A percentile compares a stretch with the other conserved stretches of the same genome.
phyloP scores from a whole-genome alignment of 1,140 invertebrate genomes.

The Psilanteris sp. region DNA sequence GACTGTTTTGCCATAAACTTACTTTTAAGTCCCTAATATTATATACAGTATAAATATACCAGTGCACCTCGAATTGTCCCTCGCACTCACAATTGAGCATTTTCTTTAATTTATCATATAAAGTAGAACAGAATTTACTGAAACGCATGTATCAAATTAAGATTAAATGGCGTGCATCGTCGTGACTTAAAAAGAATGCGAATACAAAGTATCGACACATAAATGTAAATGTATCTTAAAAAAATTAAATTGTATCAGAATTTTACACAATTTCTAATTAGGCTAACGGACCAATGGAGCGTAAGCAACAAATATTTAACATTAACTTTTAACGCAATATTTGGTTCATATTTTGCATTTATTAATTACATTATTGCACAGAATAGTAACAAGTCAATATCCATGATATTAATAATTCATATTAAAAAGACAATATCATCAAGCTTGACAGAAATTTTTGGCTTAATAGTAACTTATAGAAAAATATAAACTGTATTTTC shows the following conservation, averaged over 20 bases:
- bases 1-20: conserved; percentile 48
- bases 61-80: conserved; percentile 53
- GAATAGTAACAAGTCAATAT: conserved; percentile 31
- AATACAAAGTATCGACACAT: conserved; percentile 39
- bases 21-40: conserved; percentile 46
- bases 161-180: conserved; percentile 11
- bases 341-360: conserved; percentile 16
- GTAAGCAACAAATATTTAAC: conserved; percentile 12
- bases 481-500: too few species aligned
- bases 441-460: too few species aligned
- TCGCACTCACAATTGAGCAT: conserved; percentile 63
- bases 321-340: conserved; percentile 28
- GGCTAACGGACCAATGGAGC: conserved; percentile 62
- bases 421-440: too few species aligned
- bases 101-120: conserved; percentile 27
- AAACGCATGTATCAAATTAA: conserved; percentile 36
- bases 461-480: too few species aligned
- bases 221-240: conserved; percentile 39
- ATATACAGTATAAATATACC: conserved; percentile 66
- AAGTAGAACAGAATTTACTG: conserved; percentile 19
- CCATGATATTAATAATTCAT: too few species aligned
- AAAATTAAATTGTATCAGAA: conserved; percentile 20
- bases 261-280: conserved; percentile 58
- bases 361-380: conserved; percentile 39
- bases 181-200: conserved; percentile 38